phyloP scores from a whole-genome alignment of 2,888 invertebrate species.

The Cerceris ruficornis region DNA sequence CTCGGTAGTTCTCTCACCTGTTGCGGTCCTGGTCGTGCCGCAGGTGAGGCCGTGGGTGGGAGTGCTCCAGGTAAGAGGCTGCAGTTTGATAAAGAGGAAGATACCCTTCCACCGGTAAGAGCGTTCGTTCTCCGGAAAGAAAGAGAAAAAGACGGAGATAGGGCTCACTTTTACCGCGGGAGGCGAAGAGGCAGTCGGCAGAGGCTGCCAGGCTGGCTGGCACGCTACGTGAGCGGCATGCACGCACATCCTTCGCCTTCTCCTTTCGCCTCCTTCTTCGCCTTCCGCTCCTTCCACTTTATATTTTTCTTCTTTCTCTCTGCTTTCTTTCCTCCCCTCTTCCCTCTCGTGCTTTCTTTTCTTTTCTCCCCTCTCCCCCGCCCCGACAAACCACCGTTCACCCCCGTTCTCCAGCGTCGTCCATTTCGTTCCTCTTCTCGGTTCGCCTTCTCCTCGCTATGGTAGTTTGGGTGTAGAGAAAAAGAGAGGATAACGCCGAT shows the following conservation, averaged over 20 bases:
- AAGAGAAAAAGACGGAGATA: constrained; percentile 34
- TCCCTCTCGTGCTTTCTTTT: constrained; percentile 11
- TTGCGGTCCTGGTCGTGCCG: constrained; percentile 68
- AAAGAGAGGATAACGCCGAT: constrained; percentile 23
- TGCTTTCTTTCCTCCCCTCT: constrained; percentile 33
- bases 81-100: constrained; percentile 75
- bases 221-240: constrained; percentile 80
- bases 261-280: constrained; percentile 42
- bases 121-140: constrained; percentile 42
- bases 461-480: constrained; percentile 24
- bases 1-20: constrained; percentile 75
- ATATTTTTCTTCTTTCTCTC: constrained; percentile 32
- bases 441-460: constrained; percentile 1
- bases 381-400: no score
- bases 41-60: constrained; percentile 76
- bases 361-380: constrained; percentile 10
- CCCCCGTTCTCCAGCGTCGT: no score
- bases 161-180: constrained; percentile 54
- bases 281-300: constrained; percentile 38
- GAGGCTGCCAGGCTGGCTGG: constrained; percentile 67
- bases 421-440: constrained; percentile 10
- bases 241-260: constrained; percentile 74
- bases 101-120: constrained; percentile 60
- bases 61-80: constrained; percentile 72
- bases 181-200: constrained; percentile 37